A percentile compares a stretch with the other conserved stretches of the same genome.
Evolutionary conservation across 2,797 vertebrate genomes (phyloP).

Genomic region (Platyrinchus mystaceus): DNA sequence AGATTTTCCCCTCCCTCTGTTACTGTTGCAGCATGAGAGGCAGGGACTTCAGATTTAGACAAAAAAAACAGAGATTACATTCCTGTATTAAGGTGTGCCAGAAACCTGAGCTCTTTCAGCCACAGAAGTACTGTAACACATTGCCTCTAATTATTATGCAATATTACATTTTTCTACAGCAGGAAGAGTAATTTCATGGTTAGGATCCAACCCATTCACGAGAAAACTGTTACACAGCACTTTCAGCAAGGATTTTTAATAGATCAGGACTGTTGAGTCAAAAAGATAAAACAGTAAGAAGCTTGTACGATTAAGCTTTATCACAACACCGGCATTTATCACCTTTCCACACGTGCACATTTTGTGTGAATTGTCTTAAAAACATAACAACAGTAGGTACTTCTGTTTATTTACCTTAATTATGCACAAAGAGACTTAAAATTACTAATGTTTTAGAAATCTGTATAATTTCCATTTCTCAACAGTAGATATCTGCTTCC

Average conservation of each 20-base stretch:
- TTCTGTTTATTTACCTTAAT: not conserved
- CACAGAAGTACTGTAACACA: constrained; percentile 19
- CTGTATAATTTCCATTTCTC: not conserved
- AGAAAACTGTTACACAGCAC: not conserved
- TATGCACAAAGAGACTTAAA: not conserved
- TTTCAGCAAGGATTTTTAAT: not conserved
- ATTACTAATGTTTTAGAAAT: not conserved
- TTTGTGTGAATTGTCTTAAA: not conserved
- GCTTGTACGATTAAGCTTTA: not conserved
- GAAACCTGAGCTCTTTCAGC: constrained; percentile 62
- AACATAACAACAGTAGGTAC: not conserved
- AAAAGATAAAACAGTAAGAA: not conserved
- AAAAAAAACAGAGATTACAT: constrained; percentile 70
- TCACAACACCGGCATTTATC: not conserved
- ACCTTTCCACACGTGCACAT: not conserved
- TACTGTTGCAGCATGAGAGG: constrained; percentile 25
- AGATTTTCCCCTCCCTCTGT: constrained; percentile 14
- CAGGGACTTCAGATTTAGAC: constrained; percentile 34
- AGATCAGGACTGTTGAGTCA: not conserved
- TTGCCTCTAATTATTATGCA: constrained; percentile 49
- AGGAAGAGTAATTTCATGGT: constrained; percentile 14
- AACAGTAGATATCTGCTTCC: not conserved
- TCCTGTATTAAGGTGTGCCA: constrained; percentile 74
- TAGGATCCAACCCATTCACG: constrained; percentile 17
- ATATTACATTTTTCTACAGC: constrained; percentile 3